A percentile compares a stretch with the other conserved stretches of the same genome.
phyloP scores from a whole-genome alignment of 2,113 vertebrate species.

The Smithornis capensis region DNA sequence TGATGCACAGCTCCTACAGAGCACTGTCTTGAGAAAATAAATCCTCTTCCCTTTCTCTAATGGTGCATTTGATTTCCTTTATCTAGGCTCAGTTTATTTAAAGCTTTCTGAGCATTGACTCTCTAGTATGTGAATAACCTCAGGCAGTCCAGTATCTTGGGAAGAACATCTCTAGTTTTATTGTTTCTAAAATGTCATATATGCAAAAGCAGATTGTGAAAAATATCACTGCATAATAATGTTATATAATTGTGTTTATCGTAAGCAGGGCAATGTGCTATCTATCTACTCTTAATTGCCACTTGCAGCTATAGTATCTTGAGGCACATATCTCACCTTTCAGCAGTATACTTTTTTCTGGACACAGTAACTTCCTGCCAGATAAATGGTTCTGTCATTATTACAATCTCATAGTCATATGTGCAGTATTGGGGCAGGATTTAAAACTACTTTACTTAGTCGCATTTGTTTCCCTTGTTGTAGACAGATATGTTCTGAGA shows the following conservation, averaged over 20 bases:
- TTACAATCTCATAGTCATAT: not conserved
- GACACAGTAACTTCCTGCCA: not conserved
- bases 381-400: not conserved
- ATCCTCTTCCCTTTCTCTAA: not conserved
- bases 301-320: not conserved
- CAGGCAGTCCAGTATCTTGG: not conserved
- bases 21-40: not conserved
- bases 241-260: not conserved
- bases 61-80: not conserved
- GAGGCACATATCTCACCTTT: not conserved
- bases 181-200: not conserved
- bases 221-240: not conserved
- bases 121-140: not conserved
- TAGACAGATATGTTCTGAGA: not conserved
- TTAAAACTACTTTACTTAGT: not conserved
- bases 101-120: not conserved
- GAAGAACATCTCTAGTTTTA: not conserved
- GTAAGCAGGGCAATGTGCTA: not conserved
- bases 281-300: not conserved
- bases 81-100: not conserved
- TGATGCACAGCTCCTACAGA: not conserved
- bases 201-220: not conserved
- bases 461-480: not conserved
- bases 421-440: not conserved
- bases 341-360: not conserved